Evolutionary conservation across 2,797 vertebrate species (phyloP).

Genomic region (Allenopithecus nigroviridis): DNA sequence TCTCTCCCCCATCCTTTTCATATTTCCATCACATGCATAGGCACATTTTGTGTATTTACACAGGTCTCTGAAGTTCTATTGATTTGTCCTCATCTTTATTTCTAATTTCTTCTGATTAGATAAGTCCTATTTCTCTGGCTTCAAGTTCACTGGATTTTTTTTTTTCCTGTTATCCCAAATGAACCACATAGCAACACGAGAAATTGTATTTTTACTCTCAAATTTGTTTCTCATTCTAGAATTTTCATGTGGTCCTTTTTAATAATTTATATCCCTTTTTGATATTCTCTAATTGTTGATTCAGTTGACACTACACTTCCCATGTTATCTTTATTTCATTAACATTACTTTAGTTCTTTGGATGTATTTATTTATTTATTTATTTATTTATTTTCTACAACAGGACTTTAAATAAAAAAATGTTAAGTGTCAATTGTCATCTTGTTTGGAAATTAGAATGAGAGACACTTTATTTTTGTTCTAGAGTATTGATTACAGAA

Average conservation of each 20-base stretch:
- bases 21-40: background rate
- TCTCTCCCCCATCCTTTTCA: background rate
- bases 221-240: background rate
- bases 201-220: background rate
- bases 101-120: background rate
- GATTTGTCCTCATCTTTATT: background rate
- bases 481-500: background rate
- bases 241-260: background rate
- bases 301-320: background rate
- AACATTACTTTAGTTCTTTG: background rate
- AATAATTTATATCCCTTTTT: background rate
- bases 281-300: background rate
- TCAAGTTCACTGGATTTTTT: background rate
- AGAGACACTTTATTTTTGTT: constrained; percentile 6
- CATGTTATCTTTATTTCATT: background rate
- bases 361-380: no score
- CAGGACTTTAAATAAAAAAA: constrained; percentile 19
- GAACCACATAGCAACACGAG: background rate
- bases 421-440: background rate
- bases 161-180: background rate
- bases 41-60: background rate
- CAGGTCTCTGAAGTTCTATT: background rate
- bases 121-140: background rate
- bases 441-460: background rate
- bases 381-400: background rate